phyloP scores from a whole-genome alignment of 2,888 invertebrate species.

The Portevinia maculata region DNA sequence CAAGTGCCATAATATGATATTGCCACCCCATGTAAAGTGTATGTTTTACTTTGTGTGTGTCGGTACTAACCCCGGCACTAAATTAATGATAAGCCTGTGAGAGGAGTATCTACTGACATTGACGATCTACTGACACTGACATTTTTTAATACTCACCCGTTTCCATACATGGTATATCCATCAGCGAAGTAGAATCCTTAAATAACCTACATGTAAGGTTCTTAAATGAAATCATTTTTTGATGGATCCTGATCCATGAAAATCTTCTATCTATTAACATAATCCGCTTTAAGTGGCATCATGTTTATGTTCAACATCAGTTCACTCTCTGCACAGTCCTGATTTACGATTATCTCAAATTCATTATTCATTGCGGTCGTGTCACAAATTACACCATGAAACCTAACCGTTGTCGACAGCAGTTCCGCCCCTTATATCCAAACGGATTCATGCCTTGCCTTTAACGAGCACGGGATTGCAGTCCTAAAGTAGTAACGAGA shows the following conservation, averaged over 20 bases:
- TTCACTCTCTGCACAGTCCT: constrained; percentile 20
- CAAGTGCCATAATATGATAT: no score
- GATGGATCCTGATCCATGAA: neutral
- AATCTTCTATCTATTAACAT: constrained; percentile 18
- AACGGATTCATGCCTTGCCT: constrained; percentile 28
- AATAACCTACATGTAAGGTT: neutral
- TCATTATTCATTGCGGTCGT: constrained; percentile 12
- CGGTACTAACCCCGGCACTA: no score
- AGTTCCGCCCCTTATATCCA: constrained; percentile 5
- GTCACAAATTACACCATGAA: constrained; percentile 27
- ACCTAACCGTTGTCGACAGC: constrained; percentile 3
- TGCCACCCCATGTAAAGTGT: no score
- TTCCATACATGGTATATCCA: neutral
- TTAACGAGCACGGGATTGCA: constrained; percentile 33
- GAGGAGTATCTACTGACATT: no score
- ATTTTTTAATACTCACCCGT: no score
- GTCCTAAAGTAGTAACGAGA: constrained; percentile 8
- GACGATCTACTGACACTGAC: no score
- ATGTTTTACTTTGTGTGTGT: no score
- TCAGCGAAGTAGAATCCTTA: neutral
- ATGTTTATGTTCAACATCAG: constrained; percentile 44
- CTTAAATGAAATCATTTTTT: neutral
- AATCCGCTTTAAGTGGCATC: constrained; percentile 26
- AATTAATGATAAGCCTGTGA: no score
- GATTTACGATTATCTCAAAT: constrained; percentile 24